phyloP scores from a whole-genome alignment of 2,888 invertebrate species.

The Bursaphelenchus okinawaensis region DNA sequence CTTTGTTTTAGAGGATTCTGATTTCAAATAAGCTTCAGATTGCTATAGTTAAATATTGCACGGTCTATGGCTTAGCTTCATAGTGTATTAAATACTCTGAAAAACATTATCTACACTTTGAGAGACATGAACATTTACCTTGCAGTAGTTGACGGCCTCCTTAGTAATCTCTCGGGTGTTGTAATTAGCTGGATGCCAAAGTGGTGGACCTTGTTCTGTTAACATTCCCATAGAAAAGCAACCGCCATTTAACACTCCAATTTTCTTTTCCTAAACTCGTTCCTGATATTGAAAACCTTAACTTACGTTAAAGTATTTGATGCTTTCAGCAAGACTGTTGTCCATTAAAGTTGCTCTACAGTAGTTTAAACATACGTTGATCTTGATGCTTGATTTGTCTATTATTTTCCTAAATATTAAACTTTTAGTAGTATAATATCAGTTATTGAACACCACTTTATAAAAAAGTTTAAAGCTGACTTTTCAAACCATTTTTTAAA shows the following conservation, averaged over 20 bases:
- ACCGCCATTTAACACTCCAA: conserved; percentile 79
- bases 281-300: neutral
- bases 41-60: too few species aligned
- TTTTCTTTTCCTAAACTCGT: conserved; percentile 64
- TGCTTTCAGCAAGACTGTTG: conserved; percentile 70
- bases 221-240: conserved; percentile 77
- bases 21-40: too few species aligned
- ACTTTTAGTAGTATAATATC: too few species aligned
- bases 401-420: too few species aligned
- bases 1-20: neutral
- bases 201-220: conserved; percentile 69
- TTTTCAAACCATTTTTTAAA: too few species aligned
- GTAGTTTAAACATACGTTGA: conserved; percentile 73
- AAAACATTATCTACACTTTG: too few species aligned
- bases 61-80: too few species aligned
- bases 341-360: conserved; percentile 76
- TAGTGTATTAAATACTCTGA: too few species aligned
- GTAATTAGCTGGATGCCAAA: conserved; percentile 76
- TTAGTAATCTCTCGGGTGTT: conserved; percentile 59
- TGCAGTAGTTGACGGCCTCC: conserved; percentile 30
- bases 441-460: too few species aligned
- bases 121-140: conserved; percentile 16
- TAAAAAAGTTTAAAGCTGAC: too few species aligned
- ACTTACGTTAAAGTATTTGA: conserved; percentile 71
- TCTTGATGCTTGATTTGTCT: conserved; percentile 64